Evolutionary conservation across 2,113 vertebrate genomes (phyloP).

Genomic region (Channa argus): DNA sequence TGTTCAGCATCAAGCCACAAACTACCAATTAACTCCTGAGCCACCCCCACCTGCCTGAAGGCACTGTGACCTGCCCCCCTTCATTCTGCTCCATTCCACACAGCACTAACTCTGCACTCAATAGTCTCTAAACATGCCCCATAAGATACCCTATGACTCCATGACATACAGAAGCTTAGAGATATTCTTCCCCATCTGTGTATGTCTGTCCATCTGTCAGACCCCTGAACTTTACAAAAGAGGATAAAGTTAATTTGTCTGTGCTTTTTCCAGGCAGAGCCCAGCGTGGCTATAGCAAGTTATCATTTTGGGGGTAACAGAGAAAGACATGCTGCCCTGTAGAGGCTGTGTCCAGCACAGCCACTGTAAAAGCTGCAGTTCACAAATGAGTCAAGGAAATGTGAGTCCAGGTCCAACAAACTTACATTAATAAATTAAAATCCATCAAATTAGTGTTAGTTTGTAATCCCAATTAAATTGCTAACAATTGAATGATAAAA

Average conservation of each 20-base stretch:
- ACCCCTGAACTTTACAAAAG: constrained; percentile 71
- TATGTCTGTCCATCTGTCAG: constrained; percentile 67
- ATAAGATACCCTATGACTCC: constrained; percentile 65
- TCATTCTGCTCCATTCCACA: constrained; percentile 61
- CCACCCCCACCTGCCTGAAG: constrained; percentile 74
- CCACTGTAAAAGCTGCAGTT: constrained; percentile 10
- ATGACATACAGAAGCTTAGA: constrained; percentile 71
- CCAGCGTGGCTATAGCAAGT: constrained; percentile 30
- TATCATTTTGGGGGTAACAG: constrained; percentile 36
- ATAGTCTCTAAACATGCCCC: constrained; percentile 70
- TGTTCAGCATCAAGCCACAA: constrained; percentile 79
- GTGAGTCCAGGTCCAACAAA: not conserved
- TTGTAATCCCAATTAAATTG: too few relatives aligned
- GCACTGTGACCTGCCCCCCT: constrained; percentile 68
- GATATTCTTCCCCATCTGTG: constrained; percentile 63
- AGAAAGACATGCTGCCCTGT: constrained; percentile 35
- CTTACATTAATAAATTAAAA: too few relatives aligned
- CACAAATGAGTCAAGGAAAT: not conserved
- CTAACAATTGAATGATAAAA: too few relatives aligned
- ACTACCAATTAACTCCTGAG: constrained; percentile 84
- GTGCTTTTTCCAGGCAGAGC: constrained; percentile 49
- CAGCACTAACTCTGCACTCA: constrained; percentile 52
- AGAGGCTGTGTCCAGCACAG: not conserved
- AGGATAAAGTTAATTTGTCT: constrained; percentile 74
- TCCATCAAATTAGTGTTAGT: too few relatives aligned